phyloP scores from a whole-genome alignment of 2,113 vertebrate species.

The Rhabdornis inornatus region DNA sequence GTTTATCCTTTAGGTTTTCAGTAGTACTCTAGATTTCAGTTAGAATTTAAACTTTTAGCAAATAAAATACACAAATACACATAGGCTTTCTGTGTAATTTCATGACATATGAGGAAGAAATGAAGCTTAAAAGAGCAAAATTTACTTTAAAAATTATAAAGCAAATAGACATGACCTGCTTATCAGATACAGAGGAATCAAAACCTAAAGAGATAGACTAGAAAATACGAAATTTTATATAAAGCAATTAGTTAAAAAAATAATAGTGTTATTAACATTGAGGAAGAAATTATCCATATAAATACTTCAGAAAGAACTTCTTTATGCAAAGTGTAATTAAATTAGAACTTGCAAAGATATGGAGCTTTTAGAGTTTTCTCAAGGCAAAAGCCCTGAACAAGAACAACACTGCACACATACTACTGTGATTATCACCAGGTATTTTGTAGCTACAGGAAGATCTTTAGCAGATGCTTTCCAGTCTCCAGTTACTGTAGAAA shows the following conservation, averaged over 20 bases:
- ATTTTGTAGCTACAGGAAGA: background rate
- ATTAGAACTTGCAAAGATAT: background rate
- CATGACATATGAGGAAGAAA: background rate
- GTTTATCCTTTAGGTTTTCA: background rate
- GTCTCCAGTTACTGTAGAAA: background rate
- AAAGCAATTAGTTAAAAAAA: background rate
- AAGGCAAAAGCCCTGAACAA: background rate
- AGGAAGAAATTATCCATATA: background rate
- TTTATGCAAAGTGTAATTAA: constrained; percentile 7
- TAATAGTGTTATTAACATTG: background rate
- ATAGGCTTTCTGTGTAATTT: background rate
- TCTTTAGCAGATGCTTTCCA: background rate
- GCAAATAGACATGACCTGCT: background rate
- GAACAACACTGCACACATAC: background rate
- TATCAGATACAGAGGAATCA: background rate
- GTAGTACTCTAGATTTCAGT: background rate
- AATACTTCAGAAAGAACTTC: background rate
- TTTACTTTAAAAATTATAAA: background rate
- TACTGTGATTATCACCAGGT: background rate
- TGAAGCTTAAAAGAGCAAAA: background rate
- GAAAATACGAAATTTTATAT: background rate
- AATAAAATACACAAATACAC: background rate
- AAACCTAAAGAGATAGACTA: background rate
- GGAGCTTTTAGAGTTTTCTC: background rate
- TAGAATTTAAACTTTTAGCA: background rate